phyloP scores from a whole-genome alignment of 1,140 invertebrate genomes.

The Tetramorium parvispinum region DNA sequence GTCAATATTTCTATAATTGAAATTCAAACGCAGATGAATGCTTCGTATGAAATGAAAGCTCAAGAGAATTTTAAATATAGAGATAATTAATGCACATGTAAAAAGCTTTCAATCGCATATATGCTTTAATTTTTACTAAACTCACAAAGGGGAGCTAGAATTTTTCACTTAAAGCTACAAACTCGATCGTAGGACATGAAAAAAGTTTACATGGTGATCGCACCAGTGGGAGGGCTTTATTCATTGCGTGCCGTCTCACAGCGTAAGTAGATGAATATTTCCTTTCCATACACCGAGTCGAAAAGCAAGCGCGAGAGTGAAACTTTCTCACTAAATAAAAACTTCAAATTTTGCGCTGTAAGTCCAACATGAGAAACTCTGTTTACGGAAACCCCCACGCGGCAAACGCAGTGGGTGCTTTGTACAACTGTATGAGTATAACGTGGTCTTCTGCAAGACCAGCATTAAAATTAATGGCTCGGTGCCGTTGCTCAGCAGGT shows the following conservation, averaged over 20 bases:
- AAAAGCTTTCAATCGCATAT: slow-evolving; percentile 4
- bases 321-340: slow-evolving; percentile 80
- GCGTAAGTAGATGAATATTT: slow-evolving; percentile 67
- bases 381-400: slow-evolving; percentile 73
- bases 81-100: background rate
- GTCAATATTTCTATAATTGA: background rate
- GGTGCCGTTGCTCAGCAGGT: slow-evolving; percentile 51
- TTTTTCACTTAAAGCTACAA: background rate
- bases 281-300: slow-evolving; percentile 31
- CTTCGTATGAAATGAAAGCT: background rate
- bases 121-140: background rate
- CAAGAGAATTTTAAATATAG: background rate
- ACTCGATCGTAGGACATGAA: background rate
- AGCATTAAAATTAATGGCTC: slow-evolving; percentile 75
- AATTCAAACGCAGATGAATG: background rate
- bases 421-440: slow-evolving; percentile 60
- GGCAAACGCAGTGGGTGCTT: slow-evolving; percentile 67
- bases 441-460: slow-evolving; percentile 65
- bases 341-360: slow-evolving; percentile 73
- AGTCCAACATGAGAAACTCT: slow-evolving; percentile 67
- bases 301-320: slow-evolving; percentile 67
- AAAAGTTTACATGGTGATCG: slow-evolving; percentile 1
- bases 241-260: background rate
- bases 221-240: slow-evolving; percentile 21
- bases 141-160: background rate